Evolutionary conservation across 2,888 invertebrate species (phyloP), one percentile per base, ranked within the genome.

Genomic region (Coleophora flavipennella): DNA sequence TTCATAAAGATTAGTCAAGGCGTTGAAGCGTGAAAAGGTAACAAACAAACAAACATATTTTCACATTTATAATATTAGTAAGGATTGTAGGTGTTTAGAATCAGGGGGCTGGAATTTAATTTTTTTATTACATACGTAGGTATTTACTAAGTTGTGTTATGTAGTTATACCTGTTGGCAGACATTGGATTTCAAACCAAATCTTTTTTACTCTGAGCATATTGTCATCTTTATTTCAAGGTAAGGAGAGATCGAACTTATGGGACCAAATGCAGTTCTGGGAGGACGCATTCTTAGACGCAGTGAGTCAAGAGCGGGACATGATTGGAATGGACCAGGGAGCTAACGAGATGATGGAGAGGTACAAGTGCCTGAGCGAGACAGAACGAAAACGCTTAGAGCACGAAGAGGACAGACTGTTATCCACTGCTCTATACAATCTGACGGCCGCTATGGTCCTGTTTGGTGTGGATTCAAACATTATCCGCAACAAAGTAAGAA

Each of bases 221-320:
- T 20, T 20, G 20, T 20, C 20, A 20, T 20, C 3, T 3, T 20
- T 14, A 35, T 13, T 32, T 46, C 48, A 29, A 85, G 85, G 90
- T 28, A 95, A 95, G 72, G 95, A 95, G 48, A 79, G 97, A 50
- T 92, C 94, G 2, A 89, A 90, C 40, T 79, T 99, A 26, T 99
- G 99, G 99, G 98, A 99, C 76, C 97, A 99, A 86, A 96, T 97
- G 94, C 96, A 97, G 65, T 99, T 99, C 78, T 99, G 99, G 99
- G 99, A 99, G 71, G 99, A 99, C 69, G 94, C 97, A 0, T 99
- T 99, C 67, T 85, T 99, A 40, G 99, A 99, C 79, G 97, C 99
- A 0, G 99, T 99, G 1, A 91, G 91, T 33, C 99, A 99, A 73
- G 99, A 99, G 69, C 87, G 99, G 13, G 99, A 99, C 65, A 96